phyloP scores from a whole-genome alignment of 2,888 invertebrate genomes.

The Agrotis puta region DNA sequence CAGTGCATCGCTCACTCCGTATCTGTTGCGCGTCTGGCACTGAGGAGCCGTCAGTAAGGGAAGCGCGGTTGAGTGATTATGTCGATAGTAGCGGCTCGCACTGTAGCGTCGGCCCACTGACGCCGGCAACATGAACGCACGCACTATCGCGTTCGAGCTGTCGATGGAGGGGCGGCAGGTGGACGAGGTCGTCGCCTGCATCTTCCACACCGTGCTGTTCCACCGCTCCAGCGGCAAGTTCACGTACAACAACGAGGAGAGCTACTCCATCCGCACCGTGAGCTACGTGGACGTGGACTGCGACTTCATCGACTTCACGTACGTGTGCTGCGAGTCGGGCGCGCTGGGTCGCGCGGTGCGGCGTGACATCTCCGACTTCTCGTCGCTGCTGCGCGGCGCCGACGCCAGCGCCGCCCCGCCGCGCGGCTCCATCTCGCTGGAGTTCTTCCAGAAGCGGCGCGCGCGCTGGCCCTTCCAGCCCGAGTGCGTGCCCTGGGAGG shows the following conservation, averaged over 20 bases:
- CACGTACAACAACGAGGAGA: conserved; percentile 97
- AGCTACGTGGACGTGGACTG: conserved; percentile 99
- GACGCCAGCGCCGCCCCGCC: conserved; percentile 92
- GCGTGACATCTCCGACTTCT: conserved; percentile 94
- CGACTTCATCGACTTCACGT: conserved; percentile 99
- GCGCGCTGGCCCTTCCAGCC: conserved; percentile 97
- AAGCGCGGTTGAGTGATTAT: conserved; percentile 75
- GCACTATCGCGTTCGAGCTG: conserved; percentile 95
- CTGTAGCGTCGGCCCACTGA: conserved; percentile 79
- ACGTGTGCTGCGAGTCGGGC: conserved; percentile 98
- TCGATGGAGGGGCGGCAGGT: conserved; percentile 97
- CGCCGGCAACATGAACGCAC: conserved; percentile 93
- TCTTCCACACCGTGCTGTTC: conserved; percentile 97
- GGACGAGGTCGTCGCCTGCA: conserved; percentile 97
- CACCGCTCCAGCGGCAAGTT: conserved; percentile 98
- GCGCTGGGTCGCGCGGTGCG: conserved; percentile 93
- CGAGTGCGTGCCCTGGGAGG: conserved; percentile 99
- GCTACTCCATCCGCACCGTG: conserved; percentile 98
- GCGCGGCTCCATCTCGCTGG: conserved; percentile 97
- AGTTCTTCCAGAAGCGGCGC: conserved; percentile 98
- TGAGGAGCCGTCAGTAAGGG: conserved; percentile 72
- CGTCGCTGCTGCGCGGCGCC: conserved; percentile 94
- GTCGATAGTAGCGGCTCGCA: conserved; percentile 71
- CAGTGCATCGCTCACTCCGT: conserved; percentile 68
- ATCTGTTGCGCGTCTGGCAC: conserved; percentile 57